Evolutionary conservation across 2,888 invertebrate species (phyloP), one percentile per base, ranked within the genome.

Genomic region (Aphidius colemani): DNA sequence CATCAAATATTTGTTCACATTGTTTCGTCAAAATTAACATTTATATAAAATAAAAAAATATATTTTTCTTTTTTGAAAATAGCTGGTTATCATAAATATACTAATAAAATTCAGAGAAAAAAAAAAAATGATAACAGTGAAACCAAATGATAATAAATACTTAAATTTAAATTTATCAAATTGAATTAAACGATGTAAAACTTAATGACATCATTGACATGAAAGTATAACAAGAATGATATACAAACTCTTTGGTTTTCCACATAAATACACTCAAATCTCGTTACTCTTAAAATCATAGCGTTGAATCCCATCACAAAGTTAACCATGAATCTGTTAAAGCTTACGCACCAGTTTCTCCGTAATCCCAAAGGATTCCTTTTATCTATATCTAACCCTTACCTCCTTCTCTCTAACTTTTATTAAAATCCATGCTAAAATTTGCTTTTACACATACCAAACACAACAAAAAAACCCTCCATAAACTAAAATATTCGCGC

Each of bases 271-370:
- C 43, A 39, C 13, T 46, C 18, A 18, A 53, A 63, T 63, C 48
- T 46, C 53, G 53, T 53, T 59, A 55, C 53, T 46, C 46, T 11
- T 46, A 46, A 57, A 7, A 46, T 44, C 45, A n/a, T 57, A 63
- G 40, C 30, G 48, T 57, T 44, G 53, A 63, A 63, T 63, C 63
- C 48, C 63, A 59, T 63, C 63, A 63, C 46, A 48, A 63, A 59
- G 58, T 63, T 59, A 59, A 48, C 58, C 53, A 41, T 59, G 53
- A 63, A 63, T 63, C 53, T 53, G 10, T 13, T 30, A 48, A 63
- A 63, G 63, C 63, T 62, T 59, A 63, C 63, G 63, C 59, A 63
- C 59, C 41, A 59, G 63, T 59, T 44, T 53, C n/a, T 10, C 6
- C 39, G 41, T 63, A 63, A 63, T 63, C 55, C 59, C 44, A 43